These are phyloP conservation scores for Glaucomys volans DNA, from an alignment of 2,113 vertebrate species.

Conservation along the genomic window DNA sequence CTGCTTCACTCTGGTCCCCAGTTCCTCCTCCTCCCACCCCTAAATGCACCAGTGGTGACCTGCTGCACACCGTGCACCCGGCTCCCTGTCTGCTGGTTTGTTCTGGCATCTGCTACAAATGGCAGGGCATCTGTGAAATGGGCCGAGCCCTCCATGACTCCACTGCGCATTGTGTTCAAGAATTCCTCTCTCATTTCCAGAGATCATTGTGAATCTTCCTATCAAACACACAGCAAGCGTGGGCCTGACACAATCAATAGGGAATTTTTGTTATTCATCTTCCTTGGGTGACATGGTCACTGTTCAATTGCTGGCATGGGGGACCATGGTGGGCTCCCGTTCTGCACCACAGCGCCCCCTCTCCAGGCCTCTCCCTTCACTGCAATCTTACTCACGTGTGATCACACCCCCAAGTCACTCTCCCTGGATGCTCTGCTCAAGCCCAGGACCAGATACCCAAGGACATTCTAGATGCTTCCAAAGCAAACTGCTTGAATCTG, in stretches of 20 bases:
- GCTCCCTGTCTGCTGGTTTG: not conserved
- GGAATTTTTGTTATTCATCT: not conserved
- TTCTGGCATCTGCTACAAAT: slow-evolving; percentile 37
- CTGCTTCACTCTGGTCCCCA: slow-evolving; percentile 28
- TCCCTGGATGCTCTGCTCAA: not conserved
- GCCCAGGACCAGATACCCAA: not conserved
- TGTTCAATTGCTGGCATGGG: not conserved
- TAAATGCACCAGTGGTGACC: slow-evolving; percentile 40
- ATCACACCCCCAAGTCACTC: not conserved
- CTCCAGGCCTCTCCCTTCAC: not conserved
- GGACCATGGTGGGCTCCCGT: fast-evolving
- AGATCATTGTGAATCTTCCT: not conserved
- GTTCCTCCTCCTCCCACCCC: not conserved
- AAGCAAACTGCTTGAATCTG: not conserved
- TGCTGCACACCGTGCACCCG: not conserved
- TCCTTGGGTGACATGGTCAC: not conserved
- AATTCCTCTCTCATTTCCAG: not conserved
- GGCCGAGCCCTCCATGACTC: slow-evolving; percentile 6
- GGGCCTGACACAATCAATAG: not conserved
- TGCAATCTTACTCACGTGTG: not conserved
- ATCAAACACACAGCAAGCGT: not conserved
- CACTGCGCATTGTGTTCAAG: not conserved
- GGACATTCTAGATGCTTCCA: not conserved
- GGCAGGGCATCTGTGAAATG: not conserved
- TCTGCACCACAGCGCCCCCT: not conserved